Evolutionary conservation across 2,113 vertebrate species (phyloP).

Genomic region (Apistogramma diplotaenia): DNA sequence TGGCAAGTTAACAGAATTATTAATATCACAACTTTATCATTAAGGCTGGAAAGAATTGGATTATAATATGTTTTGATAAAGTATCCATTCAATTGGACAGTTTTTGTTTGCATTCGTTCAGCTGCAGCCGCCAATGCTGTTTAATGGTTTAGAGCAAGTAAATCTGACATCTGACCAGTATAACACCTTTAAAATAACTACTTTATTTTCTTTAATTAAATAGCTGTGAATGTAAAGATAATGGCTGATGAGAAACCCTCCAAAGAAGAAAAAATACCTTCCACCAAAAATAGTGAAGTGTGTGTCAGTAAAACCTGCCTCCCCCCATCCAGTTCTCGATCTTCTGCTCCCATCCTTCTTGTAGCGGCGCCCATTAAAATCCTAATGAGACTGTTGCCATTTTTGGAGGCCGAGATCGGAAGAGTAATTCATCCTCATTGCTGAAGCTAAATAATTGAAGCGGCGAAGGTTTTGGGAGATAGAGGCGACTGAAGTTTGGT

Average conservation of each 20-base stretch:
- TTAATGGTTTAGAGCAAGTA: too few species aligned
- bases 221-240: not conserved
- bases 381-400: constrained; percentile 64
- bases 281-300: constrained; percentile 16
- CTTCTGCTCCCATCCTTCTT: constrained; percentile 25
- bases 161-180: not conserved
- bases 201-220: not conserved
- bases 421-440: constrained; percentile 52
- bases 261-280: not conserved
- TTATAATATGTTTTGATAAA: too few species aligned
- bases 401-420: constrained; percentile 51
- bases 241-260: not conserved
- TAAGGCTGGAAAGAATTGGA: too few species aligned
- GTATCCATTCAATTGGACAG: too few species aligned
- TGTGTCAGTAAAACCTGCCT: constrained; percentile 22
- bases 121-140: too few species aligned
- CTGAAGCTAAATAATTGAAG: constrained; percentile 58
- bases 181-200: not conserved
- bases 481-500: not conserved
- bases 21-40: too few species aligned
- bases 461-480: not conserved
- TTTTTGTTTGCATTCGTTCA: too few species aligned
- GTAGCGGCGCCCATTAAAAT: constrained; percentile 43
- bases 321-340: constrained; percentile 2
- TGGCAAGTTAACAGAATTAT: too few species aligned